Percentiles rank a stretch among this genome's conserved stretches.
These are phyloP conservation scores for Oreochromis niloticus DNA, from an alignment of 2,113 vertebrate genomes.

Conservation along the genomic window DNA sequence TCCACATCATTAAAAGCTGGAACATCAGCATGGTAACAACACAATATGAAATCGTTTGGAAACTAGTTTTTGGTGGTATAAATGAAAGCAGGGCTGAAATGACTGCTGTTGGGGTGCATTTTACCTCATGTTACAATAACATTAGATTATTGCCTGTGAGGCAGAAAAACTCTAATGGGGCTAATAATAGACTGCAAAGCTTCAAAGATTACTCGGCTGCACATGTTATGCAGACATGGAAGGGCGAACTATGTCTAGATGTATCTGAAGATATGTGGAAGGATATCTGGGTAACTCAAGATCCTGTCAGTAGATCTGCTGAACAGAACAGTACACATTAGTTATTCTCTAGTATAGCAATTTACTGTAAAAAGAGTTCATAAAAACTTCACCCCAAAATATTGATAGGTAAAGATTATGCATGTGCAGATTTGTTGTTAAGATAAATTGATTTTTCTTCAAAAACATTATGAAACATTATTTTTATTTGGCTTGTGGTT, in stretches of 20 bases:
- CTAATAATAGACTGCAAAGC: background rate
- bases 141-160: background rate
- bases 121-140: accelerated
- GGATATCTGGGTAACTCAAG: background rate
- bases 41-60: background rate
- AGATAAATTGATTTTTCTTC: accelerated
- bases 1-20: conserved; percentile 89
- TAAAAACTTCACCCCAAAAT: background rate
- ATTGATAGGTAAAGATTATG: background rate
- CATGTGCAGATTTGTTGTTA: background rate
- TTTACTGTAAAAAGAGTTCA: accelerated
- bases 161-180: background rate
- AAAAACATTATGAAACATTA: accelerated
- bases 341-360: background rate
- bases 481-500: background rate
- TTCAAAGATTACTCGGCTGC: background rate
- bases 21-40: conserved; percentile 78
- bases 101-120: background rate
- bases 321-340: accelerated
- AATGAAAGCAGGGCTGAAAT: background rate
- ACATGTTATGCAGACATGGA: background rate
- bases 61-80: background rate
- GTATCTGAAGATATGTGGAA: background rate
- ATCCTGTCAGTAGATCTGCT: background rate
- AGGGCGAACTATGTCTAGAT: background rate